A percentile compares a stretch with the other conserved stretches of the same genome.
These are phyloP conservation scores for Hydrotaea cyrtoneurina DNA, from an alignment of 2,888 invertebrate genomes.

Conservation along the genomic window DNA sequence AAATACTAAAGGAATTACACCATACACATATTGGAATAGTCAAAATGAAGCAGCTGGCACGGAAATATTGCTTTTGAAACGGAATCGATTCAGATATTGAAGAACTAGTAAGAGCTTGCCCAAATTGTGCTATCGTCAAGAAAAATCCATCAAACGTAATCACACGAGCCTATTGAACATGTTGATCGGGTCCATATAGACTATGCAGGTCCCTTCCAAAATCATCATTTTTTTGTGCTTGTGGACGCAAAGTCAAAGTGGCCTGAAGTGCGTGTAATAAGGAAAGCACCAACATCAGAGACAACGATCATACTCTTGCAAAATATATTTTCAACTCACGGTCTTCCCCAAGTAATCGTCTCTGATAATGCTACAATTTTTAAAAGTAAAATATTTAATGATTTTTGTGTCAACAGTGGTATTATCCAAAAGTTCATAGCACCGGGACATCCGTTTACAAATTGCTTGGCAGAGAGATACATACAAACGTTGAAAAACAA, in stretches of 20 bases:
- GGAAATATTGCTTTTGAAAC: conserved; percentile 72
- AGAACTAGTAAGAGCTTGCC: conserved; percentile 48
- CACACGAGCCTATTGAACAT: no score
- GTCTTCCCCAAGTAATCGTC: conserved; percentile 47
- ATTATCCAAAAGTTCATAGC: no score
- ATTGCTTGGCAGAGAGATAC: no score
- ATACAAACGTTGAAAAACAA: no score
- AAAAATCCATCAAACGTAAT: conserved; percentile 35
- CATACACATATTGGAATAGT: no score
- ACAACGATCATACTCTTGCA: conserved; percentile 48
- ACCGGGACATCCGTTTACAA: no score
- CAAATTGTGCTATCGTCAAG: conserved; percentile 51
- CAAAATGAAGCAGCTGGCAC: conserved; percentile 72
- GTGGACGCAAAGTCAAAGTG: no score
- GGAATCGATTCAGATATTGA: conserved; percentile 72
- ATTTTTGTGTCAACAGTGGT: no score
- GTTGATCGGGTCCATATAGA: conserved; percentile 52
- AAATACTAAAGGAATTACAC: conserved; percentile 60
- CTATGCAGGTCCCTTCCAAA: conserved; percentile 49
- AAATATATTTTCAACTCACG: conserved; percentile 46
- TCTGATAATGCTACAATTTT: no score
- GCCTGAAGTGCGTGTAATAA: conserved; percentile 39
- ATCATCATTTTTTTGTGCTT: conserved; percentile 47
- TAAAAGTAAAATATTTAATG: no score
- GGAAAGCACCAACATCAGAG: conserved; percentile 45